phyloP scores from a whole-genome alignment of 2,797 vertebrate genomes.

The Microctenopoma stevenorrisi region DNA sequence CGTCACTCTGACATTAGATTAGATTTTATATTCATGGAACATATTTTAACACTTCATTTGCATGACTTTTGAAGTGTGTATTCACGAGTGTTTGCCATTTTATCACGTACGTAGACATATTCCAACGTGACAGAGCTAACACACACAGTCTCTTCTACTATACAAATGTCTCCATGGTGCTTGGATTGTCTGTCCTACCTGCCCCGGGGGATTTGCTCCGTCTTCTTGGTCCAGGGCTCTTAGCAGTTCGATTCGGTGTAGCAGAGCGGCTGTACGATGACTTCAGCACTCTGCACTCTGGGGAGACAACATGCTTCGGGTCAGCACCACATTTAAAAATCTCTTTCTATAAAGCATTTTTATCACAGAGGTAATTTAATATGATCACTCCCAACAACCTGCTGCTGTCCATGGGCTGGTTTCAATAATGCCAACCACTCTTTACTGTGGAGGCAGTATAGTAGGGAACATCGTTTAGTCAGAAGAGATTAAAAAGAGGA shows the following conservation, averaged over 20 bases:
- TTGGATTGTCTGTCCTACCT: conserved; percentile 77
- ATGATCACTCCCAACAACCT: conserved; percentile 2
- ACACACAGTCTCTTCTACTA: not conserved
- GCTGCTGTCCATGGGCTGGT: conserved; percentile 6
- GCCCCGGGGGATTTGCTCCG: conserved; percentile 94
- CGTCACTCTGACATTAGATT: not conserved
- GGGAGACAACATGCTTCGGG: conserved; percentile 26
- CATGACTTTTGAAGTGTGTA: not conserved
- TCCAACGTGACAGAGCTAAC: not conserved
- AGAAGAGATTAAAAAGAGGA: not conserved
- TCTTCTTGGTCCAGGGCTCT: conserved; percentile 88
- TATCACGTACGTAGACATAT: not conserved
- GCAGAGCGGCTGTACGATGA: conserved; percentile 86
- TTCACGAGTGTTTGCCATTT: not conserved
- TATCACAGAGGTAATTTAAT: conserved; percentile 10
- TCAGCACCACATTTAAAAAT: conserved; percentile 42
- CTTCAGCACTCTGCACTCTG: conserved; percentile 94
- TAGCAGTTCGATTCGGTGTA: conserved; percentile 80
- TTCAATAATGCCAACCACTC: conserved; percentile 9
- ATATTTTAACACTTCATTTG: not conserved
- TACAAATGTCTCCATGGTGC: not conserved
- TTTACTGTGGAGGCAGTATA: conserved; percentile 5
- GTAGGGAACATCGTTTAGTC: not conserved
- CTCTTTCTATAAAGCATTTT: conserved; percentile 3
- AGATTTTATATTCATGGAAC: not conserved